Evolutionary conservation across 1,140 invertebrate species (phyloP), one percentile per base, ranked within the genome.

Genomic region (Drosophila yakuba): DNA sequence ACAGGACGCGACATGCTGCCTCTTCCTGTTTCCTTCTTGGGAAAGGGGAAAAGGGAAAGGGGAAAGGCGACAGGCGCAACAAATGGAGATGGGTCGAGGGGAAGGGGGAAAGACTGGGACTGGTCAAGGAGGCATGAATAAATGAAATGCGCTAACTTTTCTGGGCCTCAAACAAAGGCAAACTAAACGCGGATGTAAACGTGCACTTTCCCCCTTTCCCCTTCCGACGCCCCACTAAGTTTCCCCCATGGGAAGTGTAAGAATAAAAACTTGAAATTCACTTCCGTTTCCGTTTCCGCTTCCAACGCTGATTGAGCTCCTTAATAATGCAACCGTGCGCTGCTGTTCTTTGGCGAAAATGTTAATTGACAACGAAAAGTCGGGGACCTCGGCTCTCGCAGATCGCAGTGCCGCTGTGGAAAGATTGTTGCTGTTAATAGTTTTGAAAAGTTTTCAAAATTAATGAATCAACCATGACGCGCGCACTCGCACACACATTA

Each of bases 101-200:
- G 43, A 4, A 23, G 8, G 4, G 48, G 17, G 35, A 54, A 32
- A 23, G 41, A 20, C 20, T 20, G 38, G 48, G 28, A 43, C 61
- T 80, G 78, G 64, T 81, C 78, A 84, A 78, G 83, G 74, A 75
- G 84, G 80, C 82, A 86, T 82, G 79, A 88, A 86, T 88, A 86
- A 86, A 86, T 86, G 79, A 86, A 88, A 88, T 88, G 79, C 83
- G 75, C 74, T 61, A 86, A 86, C 82, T 86, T 86, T 86, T 44
- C 67, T 45, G 75, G 51, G 51, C 61, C 73, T 80, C 78, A 80
- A 77, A 85, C 78, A 85, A 85, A 85, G 56, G 75, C 75, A 54
- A 86, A 75, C 74, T 83, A 88, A 86, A 76, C 58, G 83, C 71
- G 62, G 84, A 76, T 75, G 81, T 80, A 86, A 88, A 83, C 60